Percentiles rank a stretch among this genome's conserved stretches.
Evolutionary conservation across 2,888 invertebrate genomes (phyloP).

Genomic region (Poecilus cupreus): DNA sequence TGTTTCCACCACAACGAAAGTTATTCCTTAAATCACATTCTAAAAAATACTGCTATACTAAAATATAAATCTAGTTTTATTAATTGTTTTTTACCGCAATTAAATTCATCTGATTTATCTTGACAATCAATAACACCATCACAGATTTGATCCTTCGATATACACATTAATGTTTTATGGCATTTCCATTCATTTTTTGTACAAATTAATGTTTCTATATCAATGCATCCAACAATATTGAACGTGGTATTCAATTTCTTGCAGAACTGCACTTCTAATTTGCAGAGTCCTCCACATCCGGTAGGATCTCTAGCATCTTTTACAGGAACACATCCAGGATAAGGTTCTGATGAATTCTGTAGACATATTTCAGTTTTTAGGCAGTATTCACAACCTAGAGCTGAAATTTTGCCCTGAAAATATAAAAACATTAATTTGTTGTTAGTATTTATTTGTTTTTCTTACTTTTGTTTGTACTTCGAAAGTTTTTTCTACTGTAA

Average conservation of each 20-base stretch:
- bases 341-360: constrained; percentile 66
- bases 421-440: neutral
- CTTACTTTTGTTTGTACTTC: neutral
- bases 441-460: neutral
- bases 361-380: constrained; percentile 67
- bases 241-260: constrained; percentile 76
- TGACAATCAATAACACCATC: constrained; percentile 85
- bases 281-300: constrained; percentile 81
- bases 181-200: constrained; percentile 82
- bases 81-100: constrained; percentile 77
- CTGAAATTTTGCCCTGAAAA: constrained; percentile 4
- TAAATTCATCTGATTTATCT: constrained; percentile 83
- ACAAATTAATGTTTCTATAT: constrained; percentile 76
- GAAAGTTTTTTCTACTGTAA: neutral
- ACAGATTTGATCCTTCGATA: constrained; percentile 79
- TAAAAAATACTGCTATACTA: constrained; percentile 70
- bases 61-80: neutral
- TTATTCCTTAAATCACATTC: constrained; percentile 80
- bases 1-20: constrained; percentile 84
- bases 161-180: constrained; percentile 77
- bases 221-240: constrained; percentile 75
- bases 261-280: constrained; percentile 79
- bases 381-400: constrained; percentile 65
- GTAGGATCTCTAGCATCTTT: constrained; percentile 70
- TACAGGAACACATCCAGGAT: constrained; percentile 67